Conservation (phyloP, 2,113 vertebrate genomes). For the Zingel zingel region DNA sequence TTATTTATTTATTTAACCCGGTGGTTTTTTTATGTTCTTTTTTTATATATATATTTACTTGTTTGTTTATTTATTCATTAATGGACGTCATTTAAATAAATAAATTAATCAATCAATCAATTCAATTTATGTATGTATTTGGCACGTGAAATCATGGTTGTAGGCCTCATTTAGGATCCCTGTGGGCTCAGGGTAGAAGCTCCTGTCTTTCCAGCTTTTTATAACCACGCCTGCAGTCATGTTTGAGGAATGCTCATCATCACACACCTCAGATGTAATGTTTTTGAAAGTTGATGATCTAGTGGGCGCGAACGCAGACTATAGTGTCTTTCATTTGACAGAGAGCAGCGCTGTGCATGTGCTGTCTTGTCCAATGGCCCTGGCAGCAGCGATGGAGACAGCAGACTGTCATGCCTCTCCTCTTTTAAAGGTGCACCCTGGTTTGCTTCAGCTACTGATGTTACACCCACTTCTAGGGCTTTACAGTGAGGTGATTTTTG, state of each 20-base stretch:
- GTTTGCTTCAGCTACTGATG: background rate
- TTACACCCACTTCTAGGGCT: background rate
- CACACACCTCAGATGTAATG: background rate
- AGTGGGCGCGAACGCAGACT: background rate
- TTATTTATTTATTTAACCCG: background rate
- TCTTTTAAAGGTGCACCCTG: background rate
- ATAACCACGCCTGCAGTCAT: too few relatives aligned
- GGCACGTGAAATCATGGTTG: too few relatives aligned
- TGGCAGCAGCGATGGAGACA: background rate
- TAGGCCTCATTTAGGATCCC: too few relatives aligned
- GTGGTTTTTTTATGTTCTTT: background rate
- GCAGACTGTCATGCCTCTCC: too few relatives aligned
- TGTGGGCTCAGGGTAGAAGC: too few relatives aligned
- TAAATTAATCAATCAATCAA: too few relatives aligned
- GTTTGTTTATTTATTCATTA: background rate
- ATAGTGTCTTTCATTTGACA: background rate
- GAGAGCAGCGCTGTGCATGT: background rate
- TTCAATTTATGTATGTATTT: too few relatives aligned
- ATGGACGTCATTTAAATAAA: background rate
- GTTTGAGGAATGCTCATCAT: background rate
- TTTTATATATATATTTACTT: background rate
- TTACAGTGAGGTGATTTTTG: background rate
- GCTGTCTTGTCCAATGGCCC: background rate
- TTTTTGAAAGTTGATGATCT: background rate
- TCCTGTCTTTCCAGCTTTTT: background rate